Evolutionary conservation across 2,888 invertebrate genomes (phyloP).

Genomic region (Melinopterus prodromus): DNA sequence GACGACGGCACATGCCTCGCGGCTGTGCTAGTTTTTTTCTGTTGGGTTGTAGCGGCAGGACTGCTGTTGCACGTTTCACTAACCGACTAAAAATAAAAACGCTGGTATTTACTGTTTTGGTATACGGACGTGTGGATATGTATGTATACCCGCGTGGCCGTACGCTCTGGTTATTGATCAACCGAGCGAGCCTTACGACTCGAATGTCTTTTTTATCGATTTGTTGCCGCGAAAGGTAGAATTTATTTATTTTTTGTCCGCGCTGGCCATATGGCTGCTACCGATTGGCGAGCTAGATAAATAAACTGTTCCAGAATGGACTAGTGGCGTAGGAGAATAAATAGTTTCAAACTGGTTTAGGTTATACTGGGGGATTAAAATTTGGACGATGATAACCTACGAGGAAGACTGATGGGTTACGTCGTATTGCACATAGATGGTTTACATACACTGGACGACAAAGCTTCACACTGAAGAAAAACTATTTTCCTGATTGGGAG

Average conservation of each 20-base stretch:
- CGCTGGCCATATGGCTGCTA: neutral
- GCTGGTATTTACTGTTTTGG: neutral
- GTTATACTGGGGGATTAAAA: neutral
- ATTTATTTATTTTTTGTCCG: neutral
- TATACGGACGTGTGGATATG: neutral
- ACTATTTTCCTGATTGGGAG: no score
- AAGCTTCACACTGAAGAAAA: no score
- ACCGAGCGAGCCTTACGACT: neutral
- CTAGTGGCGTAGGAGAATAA: neutral
- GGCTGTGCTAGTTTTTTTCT: constrained; percentile 1
- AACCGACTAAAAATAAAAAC: neutral
- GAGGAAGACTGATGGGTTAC: no score
- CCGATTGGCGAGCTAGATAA: neutral
- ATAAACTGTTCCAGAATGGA: neutral
- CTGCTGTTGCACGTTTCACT: neutral
- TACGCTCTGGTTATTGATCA: neutral
- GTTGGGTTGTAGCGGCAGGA: neutral
- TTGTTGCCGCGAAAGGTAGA: neutral
- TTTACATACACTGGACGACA: no score
- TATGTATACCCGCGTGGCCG: neutral
- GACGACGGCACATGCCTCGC: constrained; percentile 4
- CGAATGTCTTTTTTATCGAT: constrained; percentile 4
- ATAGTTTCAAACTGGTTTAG: neutral
- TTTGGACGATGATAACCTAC: no score
- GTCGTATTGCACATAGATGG: no score